Base-by-base conservation (phyloP, 2,888 invertebrate species). In the Drosophila anomelani region DNA sequence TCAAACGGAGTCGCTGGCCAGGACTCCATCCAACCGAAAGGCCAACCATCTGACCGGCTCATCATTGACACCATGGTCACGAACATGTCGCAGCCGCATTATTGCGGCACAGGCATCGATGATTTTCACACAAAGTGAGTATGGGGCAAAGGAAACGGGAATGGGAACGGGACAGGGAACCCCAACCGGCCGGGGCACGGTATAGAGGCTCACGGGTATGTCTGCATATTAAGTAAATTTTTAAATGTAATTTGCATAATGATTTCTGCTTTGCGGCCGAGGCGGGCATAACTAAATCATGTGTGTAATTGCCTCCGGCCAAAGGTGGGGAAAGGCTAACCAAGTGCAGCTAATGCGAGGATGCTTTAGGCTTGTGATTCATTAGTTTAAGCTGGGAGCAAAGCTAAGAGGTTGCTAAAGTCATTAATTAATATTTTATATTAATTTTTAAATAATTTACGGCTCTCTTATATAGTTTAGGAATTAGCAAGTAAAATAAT, bases 81-180 rank as follows among this genome's bases (percentile, higher is more conserved):
- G 81, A 91, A 92, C 86, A 88, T 90, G 83, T 90, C 92, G 71
- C 85, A 89, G 75, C 90, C 92, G 77, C 89, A 88, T 80, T 92
- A 92, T 72, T 92, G 92, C 81, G 92, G 92, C 76, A 78, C 90
- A 55, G 89, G 87, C 72, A 78, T 92, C 80, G 92, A 92, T 84
- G 88, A 91, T 81, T 92, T 92, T 78, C 92, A 92, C 80, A 92
- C 92, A 61, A 88, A 90, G 92, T 92, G 81, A 91, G 91, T 88
- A 56, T 12, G 1, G 36, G 32, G 20, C 17, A 59, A 17, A 47
- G 32, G 23, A 20, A 13, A 12, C 6, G 34, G 12, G 2, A 15
- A 44, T 41, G 34, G 26, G 36, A 6, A 3, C 17, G n/a, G 32
- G 5, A 13, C 29, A 7, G 46, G 26, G 20, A 23, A n/a, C n/a